Base-by-base conservation (phyloP, 2,113 vertebrate species). In the Holacanthus passer region DNA sequence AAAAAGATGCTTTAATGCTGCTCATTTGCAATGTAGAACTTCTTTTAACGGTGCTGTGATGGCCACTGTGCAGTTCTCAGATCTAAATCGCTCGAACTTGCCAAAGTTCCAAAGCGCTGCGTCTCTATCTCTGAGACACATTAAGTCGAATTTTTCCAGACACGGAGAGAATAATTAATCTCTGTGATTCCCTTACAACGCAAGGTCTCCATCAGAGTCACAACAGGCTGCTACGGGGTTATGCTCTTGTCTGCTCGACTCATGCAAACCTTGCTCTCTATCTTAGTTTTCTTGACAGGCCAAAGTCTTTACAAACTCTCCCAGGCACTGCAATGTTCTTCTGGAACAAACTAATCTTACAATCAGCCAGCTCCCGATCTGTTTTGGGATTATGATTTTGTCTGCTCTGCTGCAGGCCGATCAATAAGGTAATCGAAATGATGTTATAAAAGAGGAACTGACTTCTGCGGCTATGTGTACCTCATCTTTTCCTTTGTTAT, bases 391-490 rank as follows among this genome's bases (percentile, higher is more conserved):
- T 87, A 90, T 86, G 82, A 86, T 87, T 91, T 73, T 43, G 59
- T 85, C 85, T 76, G 69, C 87, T 88, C 58, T 56, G 59, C 85
- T 81, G 69, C 69, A 70, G 75, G 68, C 74, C n/a, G 84, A 92
- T 94, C 92, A 78, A 93, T 95, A 91, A 66, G 22, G 47, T 87
- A 89, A 93, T 92, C 80, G 60, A 93, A 94, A 93, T 78, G 50
- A 87, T 90, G 88, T 88, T 83, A 84, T 84, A 83, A 89, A 89
- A 90, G 73, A 86, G 64, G 74, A 87, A 89, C 35, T 45, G 79
- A 86, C 73, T 82, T 37, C 74, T 31, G 67, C 20, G 1, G 78
- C 68, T 32, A 1, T 68, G 62, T 81, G 62, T 69, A 41, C 69
- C 74, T 80, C 86, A 72, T 88, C 66, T 84, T 73, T 68, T 66